Evolutionary conservation across 2,888 invertebrate species (phyloP), one percentile per base, ranked within the genome.

Genomic region (Eumacrocentrus americanus): DNA sequence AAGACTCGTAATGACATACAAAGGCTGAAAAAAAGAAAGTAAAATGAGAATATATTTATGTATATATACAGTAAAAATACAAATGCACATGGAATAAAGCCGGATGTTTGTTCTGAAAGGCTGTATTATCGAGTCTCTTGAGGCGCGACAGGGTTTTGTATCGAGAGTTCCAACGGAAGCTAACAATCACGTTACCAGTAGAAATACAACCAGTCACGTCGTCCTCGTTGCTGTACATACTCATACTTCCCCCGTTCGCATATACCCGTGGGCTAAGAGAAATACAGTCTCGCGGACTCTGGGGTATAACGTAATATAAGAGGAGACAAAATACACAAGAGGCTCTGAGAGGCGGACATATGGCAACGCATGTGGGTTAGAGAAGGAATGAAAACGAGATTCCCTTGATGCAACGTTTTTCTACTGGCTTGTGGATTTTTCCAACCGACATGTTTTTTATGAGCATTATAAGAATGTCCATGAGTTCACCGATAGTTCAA

Each of bases 241-340:
- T 37, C 12, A 16, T 20, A 16, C 47, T 38, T 35, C 11, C 16
- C 34, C 37, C 42, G 12, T 23, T 53, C 38, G 59, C 58, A 55
- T 29, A 57, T 55, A 60, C 65, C 67, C 65, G 60, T 68, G 54
- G 71, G 70, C 68, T 71, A 60, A 63, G 64, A 67, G 68, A 69
- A 72, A 65, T 63, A 25, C 71, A 72, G 69, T 70, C 71, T 74
- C 69, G 68, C 61, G 66, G 70, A 73, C 75, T 64, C 75, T 40
- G 59, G 73, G 70, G 75, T 67, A 69, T 65, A 52, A 14, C 65
- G 67, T 72, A 68, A 72, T 72, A 74, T 70, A 73, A 72, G 72
- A 70, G 73, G 66, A 72, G 73, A 74, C 72, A 73, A 72, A 74
- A 74, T 68, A 68, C 71, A 73, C 68, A 67, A 61, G 65, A 61